Conservation (phyloP, 2,888 invertebrate genomes). For the Nomada ruficornis region DNA sequence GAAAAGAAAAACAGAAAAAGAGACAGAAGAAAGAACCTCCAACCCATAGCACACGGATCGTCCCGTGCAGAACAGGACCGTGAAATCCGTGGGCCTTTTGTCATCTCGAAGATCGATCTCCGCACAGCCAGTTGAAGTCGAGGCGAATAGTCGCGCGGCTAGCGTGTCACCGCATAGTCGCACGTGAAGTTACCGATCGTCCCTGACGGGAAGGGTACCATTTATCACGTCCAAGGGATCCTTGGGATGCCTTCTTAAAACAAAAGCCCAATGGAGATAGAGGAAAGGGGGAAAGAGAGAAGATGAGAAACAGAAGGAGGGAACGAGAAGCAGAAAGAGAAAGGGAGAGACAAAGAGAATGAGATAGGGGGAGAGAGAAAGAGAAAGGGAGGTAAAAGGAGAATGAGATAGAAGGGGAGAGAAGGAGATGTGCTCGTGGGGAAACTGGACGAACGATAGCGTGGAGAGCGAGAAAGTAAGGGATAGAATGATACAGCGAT, state of each 20-base stretch:
- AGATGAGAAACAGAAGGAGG: not conserved
- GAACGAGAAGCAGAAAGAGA: not conserved
- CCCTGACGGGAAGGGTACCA: constrained; percentile 74
- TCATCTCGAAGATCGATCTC: constrained; percentile 60
- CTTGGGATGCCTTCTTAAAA: constrained; percentile 81
- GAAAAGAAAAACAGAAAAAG: not conserved
- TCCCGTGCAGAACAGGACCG: not conserved
- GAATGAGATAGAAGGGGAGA: no score
- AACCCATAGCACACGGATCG: not conserved
- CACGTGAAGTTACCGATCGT: constrained; percentile 69
- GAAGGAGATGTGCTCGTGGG: constrained; percentile 56
- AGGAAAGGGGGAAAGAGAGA: constrained; percentile 74
- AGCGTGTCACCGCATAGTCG: constrained; percentile 69
- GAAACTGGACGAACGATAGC: constrained; percentile 38
- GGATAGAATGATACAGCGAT: constrained; percentile 1
- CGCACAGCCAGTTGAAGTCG: constrained; percentile 30
- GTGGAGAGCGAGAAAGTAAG: not conserved
- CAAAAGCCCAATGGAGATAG: constrained; percentile 80
- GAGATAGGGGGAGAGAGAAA: not conserved
- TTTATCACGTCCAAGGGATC: constrained; percentile 81
- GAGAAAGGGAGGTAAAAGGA: no score
- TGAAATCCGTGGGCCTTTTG: constrained; percentile 32
- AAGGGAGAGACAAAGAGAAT: not conserved
- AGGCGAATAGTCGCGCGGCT: constrained; percentile 56
- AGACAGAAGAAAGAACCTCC: not conserved